Evolutionary conservation across 2,797 vertebrate species (phyloP).

Genomic region (Hapalemur alaotrensis): DNA sequence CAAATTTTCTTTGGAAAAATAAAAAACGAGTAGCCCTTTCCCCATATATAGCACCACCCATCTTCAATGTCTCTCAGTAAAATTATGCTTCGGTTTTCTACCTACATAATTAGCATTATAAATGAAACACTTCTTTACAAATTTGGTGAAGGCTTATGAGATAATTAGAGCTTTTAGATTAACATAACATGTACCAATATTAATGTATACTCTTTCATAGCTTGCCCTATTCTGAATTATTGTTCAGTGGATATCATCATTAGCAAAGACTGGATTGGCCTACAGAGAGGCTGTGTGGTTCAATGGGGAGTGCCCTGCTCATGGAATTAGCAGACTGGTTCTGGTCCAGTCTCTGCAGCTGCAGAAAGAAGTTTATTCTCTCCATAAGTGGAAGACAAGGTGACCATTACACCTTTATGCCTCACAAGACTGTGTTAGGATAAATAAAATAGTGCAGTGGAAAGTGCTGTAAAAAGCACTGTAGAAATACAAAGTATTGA

Average conservation of each 20-base stretch:
- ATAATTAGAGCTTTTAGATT: background rate
- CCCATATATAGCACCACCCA: background rate
- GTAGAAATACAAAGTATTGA: slow-evolving; percentile 11
- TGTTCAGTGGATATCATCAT: background rate
- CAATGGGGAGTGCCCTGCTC: background rate
- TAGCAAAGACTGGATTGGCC: background rate
- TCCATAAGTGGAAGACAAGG: background rate
- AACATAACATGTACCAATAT: background rate
- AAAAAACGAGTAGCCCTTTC: background rate
- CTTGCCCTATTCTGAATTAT: background rate
- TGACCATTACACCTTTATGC: background rate
- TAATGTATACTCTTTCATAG: background rate
- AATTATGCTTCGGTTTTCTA: background rate
- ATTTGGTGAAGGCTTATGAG: background rate
- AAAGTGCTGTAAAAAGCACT: background rate
- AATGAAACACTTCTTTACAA: background rate
- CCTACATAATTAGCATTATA: background rate
- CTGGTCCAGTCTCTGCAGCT: background rate
- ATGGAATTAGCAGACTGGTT: background rate
- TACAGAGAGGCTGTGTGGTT: background rate
- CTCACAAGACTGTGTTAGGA: background rate
- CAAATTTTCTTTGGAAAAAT: background rate
- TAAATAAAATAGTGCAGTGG: slow-evolving; percentile 4
- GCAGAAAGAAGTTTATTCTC: background rate
- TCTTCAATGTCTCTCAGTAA: background rate